phyloP scores from a whole-genome alignment of 2,113 vertebrate genomes.

The Chloroceryle aenea region DNA sequence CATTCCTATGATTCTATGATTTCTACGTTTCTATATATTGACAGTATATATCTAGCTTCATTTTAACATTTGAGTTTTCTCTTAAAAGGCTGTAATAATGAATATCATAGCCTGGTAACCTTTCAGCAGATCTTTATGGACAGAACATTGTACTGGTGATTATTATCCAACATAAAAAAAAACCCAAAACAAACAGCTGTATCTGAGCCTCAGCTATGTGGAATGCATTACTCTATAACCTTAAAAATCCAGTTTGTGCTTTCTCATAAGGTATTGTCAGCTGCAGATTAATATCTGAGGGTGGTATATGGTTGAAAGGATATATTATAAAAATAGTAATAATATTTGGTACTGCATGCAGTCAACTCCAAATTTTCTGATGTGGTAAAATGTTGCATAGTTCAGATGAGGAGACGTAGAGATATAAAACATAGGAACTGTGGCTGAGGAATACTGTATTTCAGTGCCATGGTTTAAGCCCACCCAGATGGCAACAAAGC shows the following conservation, averaged over 20 bases:
- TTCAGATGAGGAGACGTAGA: neutral
- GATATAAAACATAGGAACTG: neutral
- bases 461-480: neutral
- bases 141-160: neutral
- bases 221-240: neutral
- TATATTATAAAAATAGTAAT: neutral
- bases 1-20: no score
- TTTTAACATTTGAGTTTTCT: conserved; percentile 1
- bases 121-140: conserved; percentile 41
- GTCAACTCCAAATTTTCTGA: neutral
- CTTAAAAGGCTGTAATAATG: neutral
- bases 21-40: neutral
- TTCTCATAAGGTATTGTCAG: conserved; percentile 1
- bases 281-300: neutral
- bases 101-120: conserved; percentile 14
- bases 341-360: neutral
- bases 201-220: neutral
- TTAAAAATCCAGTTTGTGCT: conserved; percentile 27
- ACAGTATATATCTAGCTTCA: neutral
- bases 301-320: neutral
- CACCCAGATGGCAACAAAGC: neutral
- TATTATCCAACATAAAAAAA: neutral
- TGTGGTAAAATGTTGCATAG: neutral
- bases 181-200: neutral
- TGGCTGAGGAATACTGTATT: neutral